phyloP scores from a whole-genome alignment of 2,888 invertebrate species.

The Leucophenga maculata region DNA sequence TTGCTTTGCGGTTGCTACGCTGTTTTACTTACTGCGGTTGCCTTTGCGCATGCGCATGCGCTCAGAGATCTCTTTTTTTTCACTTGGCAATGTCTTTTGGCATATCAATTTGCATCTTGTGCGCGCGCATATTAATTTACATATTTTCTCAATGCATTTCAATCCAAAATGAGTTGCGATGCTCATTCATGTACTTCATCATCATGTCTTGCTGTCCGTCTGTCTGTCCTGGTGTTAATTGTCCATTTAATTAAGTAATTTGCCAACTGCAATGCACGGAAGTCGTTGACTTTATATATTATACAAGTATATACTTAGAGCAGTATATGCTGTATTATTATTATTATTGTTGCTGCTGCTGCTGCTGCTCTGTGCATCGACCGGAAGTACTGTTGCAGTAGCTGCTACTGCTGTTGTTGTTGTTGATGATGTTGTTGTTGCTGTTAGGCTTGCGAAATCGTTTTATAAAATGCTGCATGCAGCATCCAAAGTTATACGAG shows the following conservation, averaged over 20 bases:
- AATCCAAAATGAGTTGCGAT: not conserved
- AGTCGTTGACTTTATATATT: slow-evolving; percentile 63
- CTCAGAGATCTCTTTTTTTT: not conserved
- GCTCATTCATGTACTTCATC: slow-evolving; percentile 2
- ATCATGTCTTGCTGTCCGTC: slow-evolving; percentile 6
- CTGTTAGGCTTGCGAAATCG: slow-evolving; percentile 11
- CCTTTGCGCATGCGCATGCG: slow-evolving; percentile 17
- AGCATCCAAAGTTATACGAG: not conserved
- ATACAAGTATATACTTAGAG: not conserved
- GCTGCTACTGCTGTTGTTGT: not conserved
- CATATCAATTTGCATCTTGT: slow-evolving; percentile 65
- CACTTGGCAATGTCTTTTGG: slow-evolving; percentile 48
- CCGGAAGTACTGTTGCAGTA: slow-evolving; percentile 13
- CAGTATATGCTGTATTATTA: not conserved
- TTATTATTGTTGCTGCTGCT: not conserved
- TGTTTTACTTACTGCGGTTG: slow-evolving; percentile 9
- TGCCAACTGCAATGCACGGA: slow-evolving; percentile 58
- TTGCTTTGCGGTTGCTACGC: slow-evolving; percentile 28
- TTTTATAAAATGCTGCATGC: slow-evolving; percentile 14
- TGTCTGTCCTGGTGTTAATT: slow-evolving; percentile 64
- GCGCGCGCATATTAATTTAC: slow-evolving; percentile 66
- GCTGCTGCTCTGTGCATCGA: not conserved
- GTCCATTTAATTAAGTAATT: slow-evolving; percentile 69
- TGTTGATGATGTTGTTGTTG: not conserved
- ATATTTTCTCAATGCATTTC: slow-evolving; percentile 51